phyloP scores from a whole-genome alignment of 1,140 invertebrate genomes.

The Helicoverpa armigera region DNA sequence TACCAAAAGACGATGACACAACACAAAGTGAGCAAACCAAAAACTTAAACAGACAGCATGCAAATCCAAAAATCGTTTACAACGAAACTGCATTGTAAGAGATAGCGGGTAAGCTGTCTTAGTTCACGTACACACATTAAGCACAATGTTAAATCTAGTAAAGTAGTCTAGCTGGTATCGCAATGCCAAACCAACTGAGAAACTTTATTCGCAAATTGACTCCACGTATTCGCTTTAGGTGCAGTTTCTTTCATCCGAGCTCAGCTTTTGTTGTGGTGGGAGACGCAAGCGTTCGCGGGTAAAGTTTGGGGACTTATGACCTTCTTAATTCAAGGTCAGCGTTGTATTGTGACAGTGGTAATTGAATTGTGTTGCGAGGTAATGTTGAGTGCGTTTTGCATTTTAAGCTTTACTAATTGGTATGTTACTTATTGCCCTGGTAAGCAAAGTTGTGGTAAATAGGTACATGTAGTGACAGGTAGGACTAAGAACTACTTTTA shows the following conservation, averaged over 20 bases:
- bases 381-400: neutral
- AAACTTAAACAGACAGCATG: conserved; percentile 36
- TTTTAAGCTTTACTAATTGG: neutral
- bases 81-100: conserved; percentile 42
- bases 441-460: no score
- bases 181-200: conserved; percentile 74
- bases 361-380: neutral
- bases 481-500: no score
- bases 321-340: neutral
- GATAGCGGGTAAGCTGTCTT: conserved; percentile 47
- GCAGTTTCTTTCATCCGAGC: conserved; percentile 82
- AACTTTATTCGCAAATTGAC: conserved; percentile 85
- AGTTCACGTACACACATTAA: conserved; percentile 67
- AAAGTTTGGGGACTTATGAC: conserved; percentile 12
- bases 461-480: no score
- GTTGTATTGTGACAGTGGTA: neutral
- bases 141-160: conserved; percentile 71
- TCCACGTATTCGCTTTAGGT: conserved; percentile 83
- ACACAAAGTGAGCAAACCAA: conserved; percentile 2
- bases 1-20: neutral
- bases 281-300: conserved; percentile 56
- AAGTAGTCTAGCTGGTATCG: conserved; percentile 70
- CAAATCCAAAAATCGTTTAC: conserved; percentile 42
- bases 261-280: conserved; percentile 65
- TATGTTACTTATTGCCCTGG: no score